Conservation (phyloP, 2,888 invertebrate species). For the Platycheirus albimanus region DNA sequence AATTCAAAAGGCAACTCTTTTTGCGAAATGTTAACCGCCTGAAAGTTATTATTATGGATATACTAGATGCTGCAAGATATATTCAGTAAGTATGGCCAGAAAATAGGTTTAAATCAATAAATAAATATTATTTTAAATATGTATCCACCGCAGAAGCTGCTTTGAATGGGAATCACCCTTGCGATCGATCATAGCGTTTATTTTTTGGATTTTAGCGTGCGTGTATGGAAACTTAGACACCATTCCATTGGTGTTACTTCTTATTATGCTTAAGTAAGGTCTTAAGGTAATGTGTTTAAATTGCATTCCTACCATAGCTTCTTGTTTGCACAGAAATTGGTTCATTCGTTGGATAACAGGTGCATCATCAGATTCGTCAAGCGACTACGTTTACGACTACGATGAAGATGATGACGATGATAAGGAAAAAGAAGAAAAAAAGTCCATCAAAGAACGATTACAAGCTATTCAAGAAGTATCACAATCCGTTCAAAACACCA, state of each 20-base stretch:
- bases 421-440: constrained; percentile 97
- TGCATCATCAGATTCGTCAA: constrained; percentile 76
- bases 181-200: constrained; percentile 91
- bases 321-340: constrained; percentile 80
- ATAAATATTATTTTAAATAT: neutral
- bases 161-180: constrained; percentile 98
- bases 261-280: constrained; percentile 88
- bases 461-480: constrained; percentile 99
- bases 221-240: constrained; percentile 98
- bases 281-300: neutral
- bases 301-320: neutral
- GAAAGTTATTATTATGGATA: constrained; percentile 93
- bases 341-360: constrained; percentile 81
- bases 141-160: constrained; percentile 90
- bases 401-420: constrained; percentile 95
- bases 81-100: constrained; percentile 88
- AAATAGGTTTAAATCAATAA: neutral
- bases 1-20: constrained; percentile 97
- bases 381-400: constrained; percentile 85
- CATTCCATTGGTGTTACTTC: constrained; percentile 91
- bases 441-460: constrained; percentile 95
- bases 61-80: constrained; percentile 94
- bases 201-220: constrained; percentile 93
- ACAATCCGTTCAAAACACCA: constrained; percentile 96
- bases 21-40: constrained; percentile 96